Evolutionary conservation across 2,113 vertebrate species (phyloP), one percentile per base, ranked within the genome.

Genomic region (Isichthys henryi): DNA sequence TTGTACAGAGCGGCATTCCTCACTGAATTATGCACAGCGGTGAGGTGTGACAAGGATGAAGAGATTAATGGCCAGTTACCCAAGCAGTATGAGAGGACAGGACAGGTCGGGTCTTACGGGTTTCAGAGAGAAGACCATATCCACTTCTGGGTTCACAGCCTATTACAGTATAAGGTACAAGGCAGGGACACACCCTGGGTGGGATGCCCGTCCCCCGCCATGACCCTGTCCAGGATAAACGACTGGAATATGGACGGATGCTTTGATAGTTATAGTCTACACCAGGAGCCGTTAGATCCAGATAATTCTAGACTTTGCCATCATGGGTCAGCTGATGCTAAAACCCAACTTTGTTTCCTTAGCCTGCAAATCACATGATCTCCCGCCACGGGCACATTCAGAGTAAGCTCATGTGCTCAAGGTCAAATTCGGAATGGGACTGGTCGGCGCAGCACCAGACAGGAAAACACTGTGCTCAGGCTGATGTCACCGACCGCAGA

Each of bases 21-120:
- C 62, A 92, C 93, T 97, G 96, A 96, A 96, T 97, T 97, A 96
- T 88, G 94, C 95, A 95, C 93, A 96, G 95, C 95, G 93, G 90
- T 94, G 93, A 91, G 92, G 95, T 96, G 95, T 97, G 96, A 97
- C 95, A 95, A 93, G 96, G 96, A 97, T 97, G 95, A 97, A 96
- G 94, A 94, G 96, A 97, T 97, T 97, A 96, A 85, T 93, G 93
- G 93, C 91, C 92, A 92, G 94, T 94, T 93, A 93, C 92, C 94
- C 93, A 96, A 96, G 94, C 91, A 93, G 91, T 91, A n/a, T 74
- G 86, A 89, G 90, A 27, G 92, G 91, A 92, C 62, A 27, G 92
- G 91, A 92, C 62, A 88, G 62, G 70, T 92, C 92, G 10, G 88
- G 82, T 89, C 88, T 84, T 52, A 19, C 0, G 7, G 27, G 31